These are phyloP conservation scores for Samia ricini DNA, from an alignment of 1,140 invertebrate species.

Conservation along the genomic window DNA sequence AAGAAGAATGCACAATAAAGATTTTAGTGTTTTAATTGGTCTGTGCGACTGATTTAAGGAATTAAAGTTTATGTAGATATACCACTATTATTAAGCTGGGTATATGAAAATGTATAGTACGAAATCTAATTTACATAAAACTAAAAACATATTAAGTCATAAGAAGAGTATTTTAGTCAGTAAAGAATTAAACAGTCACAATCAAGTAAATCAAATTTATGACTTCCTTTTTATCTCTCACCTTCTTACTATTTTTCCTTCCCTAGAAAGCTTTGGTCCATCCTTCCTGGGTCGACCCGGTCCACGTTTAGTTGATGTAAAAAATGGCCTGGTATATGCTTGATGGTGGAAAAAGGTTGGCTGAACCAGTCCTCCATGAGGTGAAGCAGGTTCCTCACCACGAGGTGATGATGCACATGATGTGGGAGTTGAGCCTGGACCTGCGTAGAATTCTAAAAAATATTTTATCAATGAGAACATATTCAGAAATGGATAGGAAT, in stretches of 20 bases:
- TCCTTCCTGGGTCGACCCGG: conserved; percentile 86
- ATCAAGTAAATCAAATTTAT: background rate
- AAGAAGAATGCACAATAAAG: no score
- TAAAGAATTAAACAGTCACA: no score
- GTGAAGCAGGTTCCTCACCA: conserved; percentile 74
- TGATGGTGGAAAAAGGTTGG: conserved; percentile 62
- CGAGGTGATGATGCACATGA: conserved; percentile 78
- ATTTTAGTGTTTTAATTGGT: no score
- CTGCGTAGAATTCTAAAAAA: conserved; percentile 64
- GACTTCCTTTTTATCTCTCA: conserved; percentile 21
- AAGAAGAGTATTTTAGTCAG: no score
- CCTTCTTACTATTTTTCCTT: conserved; percentile 71
- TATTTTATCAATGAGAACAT: background rate
- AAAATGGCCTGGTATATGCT: conserved; percentile 60
- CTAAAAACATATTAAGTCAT: no score
- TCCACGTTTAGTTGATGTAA: conserved; percentile 81
- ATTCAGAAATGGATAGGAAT: background rate
- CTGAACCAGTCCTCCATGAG: conserved; percentile 50
- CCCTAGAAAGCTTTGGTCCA: conserved; percentile 72
- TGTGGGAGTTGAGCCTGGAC: conserved; percentile 78
- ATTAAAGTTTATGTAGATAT: no score
- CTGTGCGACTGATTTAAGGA: no score
- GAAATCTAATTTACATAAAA: no score
- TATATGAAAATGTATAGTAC: no score
- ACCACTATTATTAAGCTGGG: no score